phyloP scores from a whole-genome alignment of 2,113 vertebrate genomes.

The Myrmecophaga tridactyla region DNA sequence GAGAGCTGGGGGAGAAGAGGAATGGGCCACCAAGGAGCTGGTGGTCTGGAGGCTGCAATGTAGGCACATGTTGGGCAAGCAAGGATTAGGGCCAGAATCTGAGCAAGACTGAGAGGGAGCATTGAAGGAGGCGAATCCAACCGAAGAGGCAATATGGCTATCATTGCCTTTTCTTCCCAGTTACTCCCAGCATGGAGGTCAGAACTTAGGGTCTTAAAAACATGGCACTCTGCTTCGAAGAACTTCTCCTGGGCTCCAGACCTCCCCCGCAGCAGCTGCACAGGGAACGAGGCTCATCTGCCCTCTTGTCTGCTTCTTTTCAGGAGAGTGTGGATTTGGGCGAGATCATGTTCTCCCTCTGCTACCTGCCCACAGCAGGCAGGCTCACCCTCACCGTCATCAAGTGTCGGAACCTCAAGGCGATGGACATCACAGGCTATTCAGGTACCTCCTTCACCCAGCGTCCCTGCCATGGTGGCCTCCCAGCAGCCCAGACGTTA shows the following conservation, averaged over 20 bases:
- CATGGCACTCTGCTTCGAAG: not conserved
- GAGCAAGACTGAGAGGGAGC: not conserved
- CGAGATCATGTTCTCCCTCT: constrained; percentile 99
- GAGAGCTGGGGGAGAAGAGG: not conserved
- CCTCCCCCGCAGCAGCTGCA: not conserved
- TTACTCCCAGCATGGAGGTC: not conserved
- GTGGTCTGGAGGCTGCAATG: not conserved
- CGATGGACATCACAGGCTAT: constrained; percentile 99
- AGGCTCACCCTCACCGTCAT: constrained; percentile 98
- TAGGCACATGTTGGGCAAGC: accelerated
- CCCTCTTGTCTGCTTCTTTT: constrained; percentile 79
- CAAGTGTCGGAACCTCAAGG: constrained; percentile 99
- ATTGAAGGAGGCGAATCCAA: not conserved
- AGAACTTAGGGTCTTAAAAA: not conserved
- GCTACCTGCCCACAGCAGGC: constrained; percentile 98
- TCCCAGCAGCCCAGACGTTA: not conserved
- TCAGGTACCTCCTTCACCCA: constrained; percentile 86
- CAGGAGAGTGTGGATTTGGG: constrained; percentile 99
- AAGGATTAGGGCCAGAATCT: not conserved
- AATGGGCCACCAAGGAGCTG: not conserved
- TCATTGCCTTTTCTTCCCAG: not conserved
- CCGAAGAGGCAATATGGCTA: too few relatives aligned
- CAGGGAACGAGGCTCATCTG: not conserved
- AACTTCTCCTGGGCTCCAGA: not conserved
- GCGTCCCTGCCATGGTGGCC: accelerated